These are phyloP conservation scores for Bilobella aurantiaca DNA, from an alignment of 1,140 invertebrate genomes.

Conservation along the genomic window DNA sequence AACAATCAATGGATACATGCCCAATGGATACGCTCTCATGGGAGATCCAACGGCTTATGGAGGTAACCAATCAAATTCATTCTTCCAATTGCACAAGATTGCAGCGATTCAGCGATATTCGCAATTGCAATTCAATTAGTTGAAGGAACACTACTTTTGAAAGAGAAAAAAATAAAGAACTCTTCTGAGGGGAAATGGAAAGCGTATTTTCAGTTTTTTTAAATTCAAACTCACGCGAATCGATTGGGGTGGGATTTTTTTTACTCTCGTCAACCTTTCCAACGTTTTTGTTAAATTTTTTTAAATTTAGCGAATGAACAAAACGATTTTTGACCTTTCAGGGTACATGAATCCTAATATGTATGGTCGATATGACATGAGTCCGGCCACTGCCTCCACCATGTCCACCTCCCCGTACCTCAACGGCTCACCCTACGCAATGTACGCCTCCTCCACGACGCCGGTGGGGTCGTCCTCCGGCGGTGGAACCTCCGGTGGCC, in stretches of 20 bases:
- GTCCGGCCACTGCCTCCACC: slow-evolving; percentile 29
- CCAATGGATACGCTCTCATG: slow-evolving; percentile 77
- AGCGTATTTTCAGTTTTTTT: no score
- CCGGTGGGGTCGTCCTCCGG: slow-evolving; percentile 31
- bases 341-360: slow-evolving; percentile 35
- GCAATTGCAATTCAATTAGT: no score
- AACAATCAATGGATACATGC: slow-evolving; percentile 93
- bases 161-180: no score
- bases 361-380: slow-evolving; percentile 35
- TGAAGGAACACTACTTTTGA: no score
- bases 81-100: not conserved
- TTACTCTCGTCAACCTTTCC: no score
- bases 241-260: no score
- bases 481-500: slow-evolving; percentile 17
- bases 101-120: no score
- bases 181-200: no score
- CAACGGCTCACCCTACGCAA: slow-evolving; percentile 35
- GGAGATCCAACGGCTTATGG: slow-evolving; percentile 44
- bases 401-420: slow-evolving; percentile 35
- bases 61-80: slow-evolving; percentile 18
- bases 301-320: not conserved
- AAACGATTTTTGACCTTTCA: slow-evolving; percentile 14
- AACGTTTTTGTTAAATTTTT: not conserved
- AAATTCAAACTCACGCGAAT: no score
- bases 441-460: slow-evolving; percentile 35